phyloP scores from a whole-genome alignment of 2,888 invertebrate genomes.

The Drosophila maculinotata region DNA sequence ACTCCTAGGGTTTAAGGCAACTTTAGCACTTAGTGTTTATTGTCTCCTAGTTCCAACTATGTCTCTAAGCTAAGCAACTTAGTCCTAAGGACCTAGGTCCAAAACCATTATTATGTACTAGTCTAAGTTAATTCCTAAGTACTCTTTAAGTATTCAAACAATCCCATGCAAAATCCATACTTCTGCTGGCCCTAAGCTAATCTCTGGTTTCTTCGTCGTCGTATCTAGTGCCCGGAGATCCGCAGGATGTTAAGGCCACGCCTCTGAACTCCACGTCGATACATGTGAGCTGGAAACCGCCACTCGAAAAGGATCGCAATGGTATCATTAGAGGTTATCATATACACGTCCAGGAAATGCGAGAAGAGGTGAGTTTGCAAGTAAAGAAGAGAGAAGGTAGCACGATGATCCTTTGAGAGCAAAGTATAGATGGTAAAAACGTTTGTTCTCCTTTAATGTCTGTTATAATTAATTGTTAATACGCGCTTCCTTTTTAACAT shows the following conservation, averaged over 20 bases:
- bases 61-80: slow-evolving; percentile 59
- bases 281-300: slow-evolving; percentile 97
- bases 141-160: slow-evolving; percentile 17
- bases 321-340: slow-evolving; percentile 99
- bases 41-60: slow-evolving; percentile 48
- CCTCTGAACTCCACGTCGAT: slow-evolving; percentile 98
- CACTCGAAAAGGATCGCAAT: slow-evolving; percentile 95
- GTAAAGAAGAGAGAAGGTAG: background rate
- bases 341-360: slow-evolving; percentile 96
- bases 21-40: slow-evolving; percentile 56
- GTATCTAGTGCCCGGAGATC: slow-evolving; percentile 96
- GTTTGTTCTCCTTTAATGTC: too few species aligned
- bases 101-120: slow-evolving; percentile 1
- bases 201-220: slow-evolving; percentile 53
- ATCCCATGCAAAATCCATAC: slow-evolving; percentile 7
- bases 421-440: too few species aligned
- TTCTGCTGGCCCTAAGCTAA: slow-evolving; percentile 48
- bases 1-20: slow-evolving; percentile 61
- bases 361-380: slow-evolving; percentile 89
- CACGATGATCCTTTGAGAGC: too few species aligned
- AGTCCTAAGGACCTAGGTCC: slow-evolving; percentile 41
- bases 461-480: too few species aligned
- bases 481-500: too few species aligned
- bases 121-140: slow-evolving; percentile 50
- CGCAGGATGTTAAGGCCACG: slow-evolving; percentile 94